Conservation (phyloP, 2,888 invertebrate genomes). For the Tricholauxania praeusta region DNA sequence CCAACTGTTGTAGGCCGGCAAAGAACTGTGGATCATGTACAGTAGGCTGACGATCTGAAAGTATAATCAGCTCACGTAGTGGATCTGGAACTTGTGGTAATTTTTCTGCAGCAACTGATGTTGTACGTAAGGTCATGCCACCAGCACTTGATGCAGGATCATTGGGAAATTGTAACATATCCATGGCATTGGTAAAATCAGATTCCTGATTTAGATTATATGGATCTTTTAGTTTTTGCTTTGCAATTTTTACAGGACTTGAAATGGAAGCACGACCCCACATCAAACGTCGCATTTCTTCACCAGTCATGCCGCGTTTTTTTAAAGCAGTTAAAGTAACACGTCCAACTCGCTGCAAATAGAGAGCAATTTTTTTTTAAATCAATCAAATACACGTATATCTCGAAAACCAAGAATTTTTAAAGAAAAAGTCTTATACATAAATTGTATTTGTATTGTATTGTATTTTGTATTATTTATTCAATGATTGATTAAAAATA, state of each 20-base stretch:
- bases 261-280: constrained; percentile 92
- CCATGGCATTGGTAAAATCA: constrained; percentile 78
- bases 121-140: constrained; percentile 46
- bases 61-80: constrained; percentile 74
- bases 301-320: constrained; percentile 86
- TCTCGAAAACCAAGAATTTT: too few relatives aligned
- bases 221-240: constrained; percentile 70
- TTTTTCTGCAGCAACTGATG: constrained; percentile 18
- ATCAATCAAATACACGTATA: not conserved
- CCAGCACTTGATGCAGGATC: constrained; percentile 68
- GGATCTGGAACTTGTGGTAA: constrained; percentile 69
- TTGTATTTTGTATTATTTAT: too few relatives aligned
- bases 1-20: constrained; percentile 72
- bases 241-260: constrained; percentile 81
- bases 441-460: too few relatives aligned
- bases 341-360: constrained; percentile 80
- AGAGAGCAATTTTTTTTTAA: not conserved
- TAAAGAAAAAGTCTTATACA: too few relatives aligned
- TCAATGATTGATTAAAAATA: too few relatives aligned
- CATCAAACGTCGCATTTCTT: constrained; percentile 87
- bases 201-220: constrained; percentile 61
- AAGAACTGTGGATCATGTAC: constrained; percentile 60
- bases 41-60: constrained; percentile 69
- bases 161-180: constrained; percentile 86
- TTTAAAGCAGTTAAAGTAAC: constrained; percentile 87